Evolutionary conservation across 2,797 vertebrate genomes (phyloP).

Genomic region (Poecilia velifera): DNA sequence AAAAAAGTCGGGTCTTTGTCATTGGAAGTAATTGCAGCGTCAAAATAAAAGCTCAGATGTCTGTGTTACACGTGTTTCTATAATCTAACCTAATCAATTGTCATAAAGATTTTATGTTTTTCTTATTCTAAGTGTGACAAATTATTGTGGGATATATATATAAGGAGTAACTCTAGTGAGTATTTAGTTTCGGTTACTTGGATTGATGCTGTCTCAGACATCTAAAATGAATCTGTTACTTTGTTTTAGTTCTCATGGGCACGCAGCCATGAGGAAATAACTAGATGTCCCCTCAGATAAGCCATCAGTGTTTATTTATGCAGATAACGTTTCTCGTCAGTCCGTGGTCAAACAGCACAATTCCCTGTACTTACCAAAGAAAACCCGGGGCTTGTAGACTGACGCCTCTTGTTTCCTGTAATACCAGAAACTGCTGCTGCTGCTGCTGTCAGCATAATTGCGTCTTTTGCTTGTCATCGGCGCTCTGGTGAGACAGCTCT

Average conservation of each 20-base stretch:
- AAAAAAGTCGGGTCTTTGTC: neutral
- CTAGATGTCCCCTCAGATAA: constrained; percentile 4
- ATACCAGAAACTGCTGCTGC: constrained; percentile 41
- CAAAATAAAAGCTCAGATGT: neutral
- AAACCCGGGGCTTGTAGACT: constrained; percentile 24
- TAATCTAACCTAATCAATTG: neutral
- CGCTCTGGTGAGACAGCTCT: constrained; percentile 33
- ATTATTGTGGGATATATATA: constrained; percentile 9
- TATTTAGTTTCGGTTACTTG: constrained; percentile 32
- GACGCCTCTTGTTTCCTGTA: constrained; percentile 67
- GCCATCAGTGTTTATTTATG: neutral
- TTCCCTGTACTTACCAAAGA: constrained; percentile 10
- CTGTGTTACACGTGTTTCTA: neutral
- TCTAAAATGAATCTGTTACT: neutral
- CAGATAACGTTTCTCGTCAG: constrained; percentile 3
- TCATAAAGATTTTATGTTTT: neutral
- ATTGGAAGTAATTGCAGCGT: neutral
- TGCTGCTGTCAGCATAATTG: constrained; percentile 56
- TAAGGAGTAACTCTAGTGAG: neutral
- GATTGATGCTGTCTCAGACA: constrained; percentile 25
- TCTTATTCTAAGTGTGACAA: neutral
- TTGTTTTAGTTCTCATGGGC: constrained; percentile 1
- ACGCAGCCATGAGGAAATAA: constrained; percentile 10
- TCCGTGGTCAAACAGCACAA: constrained; percentile 25
- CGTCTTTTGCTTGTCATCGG: constrained; percentile 44